These are phyloP conservation scores for Mustela nigripes DNA, from an alignment of 2,113 vertebrate genomes.

Conservation along the genomic window DNA sequence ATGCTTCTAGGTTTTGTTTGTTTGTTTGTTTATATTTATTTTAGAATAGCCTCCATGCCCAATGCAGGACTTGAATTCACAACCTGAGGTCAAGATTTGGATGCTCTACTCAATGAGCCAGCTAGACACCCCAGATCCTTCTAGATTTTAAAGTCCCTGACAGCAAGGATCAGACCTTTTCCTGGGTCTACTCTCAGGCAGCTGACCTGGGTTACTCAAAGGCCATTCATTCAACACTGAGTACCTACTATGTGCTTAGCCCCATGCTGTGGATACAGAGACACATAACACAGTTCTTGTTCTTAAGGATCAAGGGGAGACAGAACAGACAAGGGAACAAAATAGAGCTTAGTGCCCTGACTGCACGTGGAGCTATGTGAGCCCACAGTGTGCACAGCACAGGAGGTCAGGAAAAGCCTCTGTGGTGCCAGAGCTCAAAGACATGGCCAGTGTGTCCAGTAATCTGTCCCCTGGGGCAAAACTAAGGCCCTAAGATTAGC, in stretches of 20 bases:
- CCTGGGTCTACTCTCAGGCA: neutral
- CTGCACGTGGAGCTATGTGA: neutral
- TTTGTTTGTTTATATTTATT: neutral
- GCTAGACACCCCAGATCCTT: neutral
- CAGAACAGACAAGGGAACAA: neutral
- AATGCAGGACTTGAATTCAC: neutral
- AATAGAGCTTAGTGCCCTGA: neutral
- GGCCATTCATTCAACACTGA: neutral
- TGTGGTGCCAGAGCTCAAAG: neutral
- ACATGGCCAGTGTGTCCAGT: neutral
- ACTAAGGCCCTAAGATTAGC: neutral
- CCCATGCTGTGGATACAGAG: neutral
- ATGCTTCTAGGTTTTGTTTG: neutral
- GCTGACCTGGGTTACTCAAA: neutral
- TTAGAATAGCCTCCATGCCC: neutral
- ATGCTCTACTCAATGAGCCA: neutral
- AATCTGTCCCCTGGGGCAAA: neutral
- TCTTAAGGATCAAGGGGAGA: neutral
- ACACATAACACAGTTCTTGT: neutral
- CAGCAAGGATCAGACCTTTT: neutral
- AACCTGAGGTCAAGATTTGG: neutral
- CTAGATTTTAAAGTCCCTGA: neutral
- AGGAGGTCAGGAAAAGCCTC: neutral
- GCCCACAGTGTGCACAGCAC: fast-evolving
- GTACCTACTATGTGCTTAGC: neutral